Evolutionary conservation across 1,140 invertebrate genomes (phyloP).

Genomic region (Brevipalpus yothersi): DNA sequence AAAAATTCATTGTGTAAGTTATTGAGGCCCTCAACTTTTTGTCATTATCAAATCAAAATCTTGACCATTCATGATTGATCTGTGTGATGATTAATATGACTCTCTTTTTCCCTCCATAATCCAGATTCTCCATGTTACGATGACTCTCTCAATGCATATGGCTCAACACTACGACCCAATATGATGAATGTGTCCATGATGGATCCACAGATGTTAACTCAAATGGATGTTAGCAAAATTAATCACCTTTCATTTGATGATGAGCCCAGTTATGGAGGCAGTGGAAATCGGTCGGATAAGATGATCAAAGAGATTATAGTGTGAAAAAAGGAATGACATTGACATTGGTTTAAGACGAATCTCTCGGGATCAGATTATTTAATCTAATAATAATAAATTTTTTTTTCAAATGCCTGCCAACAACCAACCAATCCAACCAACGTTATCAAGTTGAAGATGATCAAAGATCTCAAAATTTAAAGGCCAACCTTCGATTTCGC

Average conservation of each 20-base stretch:
- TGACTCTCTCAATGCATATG: slow-evolving; percentile 70
- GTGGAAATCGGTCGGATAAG: slow-evolving; percentile 35
- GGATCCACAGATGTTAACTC: background rate
- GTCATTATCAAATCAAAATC: slow-evolving; percentile 3
- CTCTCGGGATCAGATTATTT: too few species aligned
- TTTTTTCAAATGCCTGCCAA: too few species aligned
- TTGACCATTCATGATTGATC: slow-evolving; percentile 3
- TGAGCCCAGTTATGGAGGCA: background rate
- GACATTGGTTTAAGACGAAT: too few species aligned
- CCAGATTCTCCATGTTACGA: slow-evolving; percentile 74
- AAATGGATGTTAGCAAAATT: background rate
- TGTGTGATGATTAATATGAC: slow-evolving; percentile 5
- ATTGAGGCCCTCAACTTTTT: slow-evolving; percentile 24
- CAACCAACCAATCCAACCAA: too few species aligned
- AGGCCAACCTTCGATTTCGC: too few species aligned
- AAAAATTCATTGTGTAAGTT: slow-evolving; percentile 20
- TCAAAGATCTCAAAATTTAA: too few species aligned
- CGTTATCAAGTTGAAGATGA: too few species aligned
- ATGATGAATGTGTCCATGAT: background rate
- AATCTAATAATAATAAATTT: too few species aligned
- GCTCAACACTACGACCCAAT: slow-evolving; percentile 51
- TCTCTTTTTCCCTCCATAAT: background rate
- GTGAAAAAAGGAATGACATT: slow-evolving; percentile 29
- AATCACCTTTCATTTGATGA: background rate
- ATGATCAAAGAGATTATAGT: slow-evolving; percentile 85